Evolutionary conservation across 2,797 vertebrate genomes (phyloP), one percentile per base, ranked within the genome.

Genomic region (Ctenosaura bakeri): DNA sequence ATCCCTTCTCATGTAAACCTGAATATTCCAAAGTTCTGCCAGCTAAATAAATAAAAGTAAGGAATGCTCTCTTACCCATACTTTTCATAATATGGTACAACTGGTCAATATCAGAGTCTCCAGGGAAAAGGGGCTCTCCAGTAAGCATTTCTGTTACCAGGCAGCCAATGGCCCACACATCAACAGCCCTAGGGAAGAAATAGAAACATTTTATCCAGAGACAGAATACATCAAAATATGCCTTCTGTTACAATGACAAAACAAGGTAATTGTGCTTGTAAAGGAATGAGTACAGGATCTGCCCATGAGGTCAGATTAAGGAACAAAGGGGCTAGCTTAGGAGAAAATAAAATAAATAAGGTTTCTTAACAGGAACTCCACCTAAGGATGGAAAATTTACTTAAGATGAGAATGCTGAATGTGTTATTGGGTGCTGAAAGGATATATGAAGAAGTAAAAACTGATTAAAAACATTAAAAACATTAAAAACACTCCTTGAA

Each of bases 51-150:
- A 38, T 0, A 3, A 86, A 90, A 74, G 71, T 5, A 52, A 52
- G 12, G 0, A 80, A 46, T 38, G 56, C 59, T 79, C 84, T 90
- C 97, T 98, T 96, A 99, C 98, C 98, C 77, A 99, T 97, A 96
- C 98, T 98, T 80, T 92, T 96, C 93, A 98, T 97, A 88, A 99
- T 98, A 92, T 97, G 98, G 94, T 98, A 97, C 50, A 99, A 97
- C 88, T 99, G 98, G 94, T 99, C 98, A 38, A 99, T 98, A 93
- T 99, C 98, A 0, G 98, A 99, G 89, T 99, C 98, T 91, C 98
- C 98, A 1, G 98, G 98, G 93, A 98, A 99, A 81, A 99, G 95
- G 12, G 98, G 97, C 64, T 98, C 97, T 86, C 98, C 98, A 6
- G 97, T 98, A 59, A 99, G 93, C 98, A 98, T 98, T 97, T 99